phyloP scores from a whole-genome alignment of 2,113 vertebrate genomes.

The Heloderma charlesbogerti region DNA sequence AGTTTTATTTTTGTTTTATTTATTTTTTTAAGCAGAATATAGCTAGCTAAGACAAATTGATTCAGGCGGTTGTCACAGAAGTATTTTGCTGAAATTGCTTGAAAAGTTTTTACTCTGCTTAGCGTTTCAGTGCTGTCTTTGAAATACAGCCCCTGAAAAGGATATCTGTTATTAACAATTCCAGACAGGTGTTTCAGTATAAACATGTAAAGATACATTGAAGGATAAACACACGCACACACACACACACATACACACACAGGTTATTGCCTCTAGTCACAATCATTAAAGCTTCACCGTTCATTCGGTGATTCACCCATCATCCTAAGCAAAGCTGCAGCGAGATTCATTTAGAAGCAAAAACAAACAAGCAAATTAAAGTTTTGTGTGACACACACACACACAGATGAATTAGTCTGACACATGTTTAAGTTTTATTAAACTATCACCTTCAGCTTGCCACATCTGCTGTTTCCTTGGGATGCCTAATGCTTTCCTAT shows the following conservation, averaged over 20 bases:
- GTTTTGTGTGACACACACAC: background rate
- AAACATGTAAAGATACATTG: constrained; percentile 82
- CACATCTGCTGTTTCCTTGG: constrained; percentile 45
- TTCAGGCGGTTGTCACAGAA: constrained; percentile 82
- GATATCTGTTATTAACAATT: constrained; percentile 76
- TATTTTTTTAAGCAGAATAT: no score
- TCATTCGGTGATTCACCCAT: constrained; percentile 78
- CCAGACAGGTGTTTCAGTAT: constrained; percentile 82
- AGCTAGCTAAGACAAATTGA: constrained; percentile 80
- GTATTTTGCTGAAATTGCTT: constrained; percentile 83
- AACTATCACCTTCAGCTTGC: constrained; percentile 48
- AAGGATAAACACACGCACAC: constrained; percentile 76
- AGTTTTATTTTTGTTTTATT: no score
- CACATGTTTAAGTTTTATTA: constrained; percentile 66
- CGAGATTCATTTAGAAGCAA: constrained; percentile 42
- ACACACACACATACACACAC: no score
- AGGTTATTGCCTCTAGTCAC: constrained; percentile 72
- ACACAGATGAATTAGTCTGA: constrained; percentile 61
- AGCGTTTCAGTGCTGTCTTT: constrained; percentile 78
- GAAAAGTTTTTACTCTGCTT: constrained; percentile 79
- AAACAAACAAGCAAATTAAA: constrained; percentile 72
- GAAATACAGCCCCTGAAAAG: constrained; percentile 79
- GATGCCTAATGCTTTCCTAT: constrained; percentile 47
- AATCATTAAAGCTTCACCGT: constrained; percentile 79
- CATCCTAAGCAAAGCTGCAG: constrained; percentile 74